Base-by-base conservation (phyloP, 2,888 invertebrate genomes). In the Brachypterus glaber region DNA sequence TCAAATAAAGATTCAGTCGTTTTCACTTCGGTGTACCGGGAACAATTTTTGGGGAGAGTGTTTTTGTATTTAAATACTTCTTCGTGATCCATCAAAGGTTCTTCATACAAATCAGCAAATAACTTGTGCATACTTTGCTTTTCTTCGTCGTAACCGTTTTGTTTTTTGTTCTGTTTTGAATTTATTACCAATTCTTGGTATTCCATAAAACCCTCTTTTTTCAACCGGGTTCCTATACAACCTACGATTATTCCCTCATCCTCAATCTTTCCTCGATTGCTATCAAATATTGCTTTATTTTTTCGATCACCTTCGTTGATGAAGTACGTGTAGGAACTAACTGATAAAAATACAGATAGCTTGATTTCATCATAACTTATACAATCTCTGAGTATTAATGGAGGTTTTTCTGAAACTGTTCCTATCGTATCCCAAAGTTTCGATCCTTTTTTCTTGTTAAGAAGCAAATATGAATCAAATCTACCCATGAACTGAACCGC, bases 331-430 rank as follows among this genome's bases (percentile, higher is more conserved):
- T 70, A 68, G 0, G 75, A 75, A 30, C 70, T 71, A 29, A 74
- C 65, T 3, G 71, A 69, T 33, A 76, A 57, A 43, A 75, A 59
- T 0, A 73, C 71, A 0, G 75, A 72, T 25, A 73, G 55, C 53
- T 76, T 76, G 2, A 76, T 65, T 55, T 76, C 76, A 43, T 76
- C 74, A 51, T 75, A 76, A 38, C 72, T 72, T 17, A 76, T 57
- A 40, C 72, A 72, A 38, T 71, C 57, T 15, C 63, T 49, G 18
- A 75, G 51, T 11, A 66, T 24, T 33, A 74, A 49, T 1, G 73
- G 73, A 2, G 63, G 54, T 40, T 60, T 58, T 49, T 75, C 70
- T 5, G 58, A 24, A 17, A 50, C 54, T 1, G 68, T 73, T 13
- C 75, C 76, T 17, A 76, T 66, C 13, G 55, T 54, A 48, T 72